A percentile compares a stretch with the other conserved stretches of the same genome.
These are phyloP conservation scores for Pangasius krempfi DNA, from an alignment of 2,797 vertebrate species.

Conservation along the genomic window DNA sequence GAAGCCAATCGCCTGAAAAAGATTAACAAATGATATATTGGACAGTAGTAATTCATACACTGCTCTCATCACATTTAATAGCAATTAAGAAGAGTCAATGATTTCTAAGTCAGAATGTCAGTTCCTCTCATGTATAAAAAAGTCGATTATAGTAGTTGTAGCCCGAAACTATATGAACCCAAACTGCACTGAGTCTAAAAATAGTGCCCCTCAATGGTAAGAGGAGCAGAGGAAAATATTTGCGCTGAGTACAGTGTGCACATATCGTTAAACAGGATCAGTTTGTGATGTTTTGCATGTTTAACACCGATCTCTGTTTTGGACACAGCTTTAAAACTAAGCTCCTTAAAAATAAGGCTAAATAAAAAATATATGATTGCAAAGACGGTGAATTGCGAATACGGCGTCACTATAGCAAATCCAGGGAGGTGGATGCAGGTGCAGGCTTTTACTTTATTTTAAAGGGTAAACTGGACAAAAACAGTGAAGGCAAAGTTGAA, in stretches of 20 bases:
- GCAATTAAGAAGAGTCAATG: neutral
- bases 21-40: neutral
- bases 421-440: neutral
- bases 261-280: neutral
- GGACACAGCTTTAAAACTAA: neutral
- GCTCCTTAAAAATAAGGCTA: neutral
- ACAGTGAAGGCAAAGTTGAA: neutral
- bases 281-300: neutral
- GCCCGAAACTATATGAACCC: neutral
- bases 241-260: neutral
- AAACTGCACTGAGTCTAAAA: neutral
- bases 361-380: neutral
- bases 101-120: neutral
- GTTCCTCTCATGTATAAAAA: neutral
- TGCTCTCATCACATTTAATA: neutral
- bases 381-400: neutral
- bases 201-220: neutral
- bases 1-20: constrained; percentile 5
- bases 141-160: neutral
- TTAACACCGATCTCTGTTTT: neutral
- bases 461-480: neutral
- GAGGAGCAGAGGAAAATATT: neutral
- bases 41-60: neutral
- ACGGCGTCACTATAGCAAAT: neutral
- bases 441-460: neutral